Conservation (phyloP, 2,888 invertebrate species). For the Pteria penguin region DNA sequence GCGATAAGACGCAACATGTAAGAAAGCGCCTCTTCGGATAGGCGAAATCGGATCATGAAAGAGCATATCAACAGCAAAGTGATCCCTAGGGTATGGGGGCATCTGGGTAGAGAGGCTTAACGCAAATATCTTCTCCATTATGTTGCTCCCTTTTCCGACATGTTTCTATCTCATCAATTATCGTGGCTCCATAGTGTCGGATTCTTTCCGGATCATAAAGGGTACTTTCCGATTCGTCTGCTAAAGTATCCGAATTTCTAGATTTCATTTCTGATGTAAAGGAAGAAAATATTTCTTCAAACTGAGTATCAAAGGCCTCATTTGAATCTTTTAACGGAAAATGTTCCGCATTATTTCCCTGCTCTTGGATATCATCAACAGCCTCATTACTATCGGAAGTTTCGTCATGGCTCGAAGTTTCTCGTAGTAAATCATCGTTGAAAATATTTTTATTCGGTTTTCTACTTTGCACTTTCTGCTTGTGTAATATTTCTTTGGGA, state of each 20-base stretch:
- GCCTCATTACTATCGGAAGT: no score
- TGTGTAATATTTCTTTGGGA: no score
- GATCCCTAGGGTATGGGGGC: conserved; percentile 7
- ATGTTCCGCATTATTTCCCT: no score
- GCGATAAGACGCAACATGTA: no score
- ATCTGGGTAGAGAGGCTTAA: neutral
- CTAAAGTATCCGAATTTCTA: neutral
- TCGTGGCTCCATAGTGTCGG: neutral
- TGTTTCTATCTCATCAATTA: neutral
- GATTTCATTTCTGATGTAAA: neutral
- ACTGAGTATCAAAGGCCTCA: neutral
- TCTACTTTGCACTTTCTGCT: no score
- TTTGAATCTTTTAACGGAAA: no score
- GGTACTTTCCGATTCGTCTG: neutral
- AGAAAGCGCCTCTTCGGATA: no score
- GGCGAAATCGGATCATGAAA: conserved; percentile 10
- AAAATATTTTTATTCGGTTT: no score
- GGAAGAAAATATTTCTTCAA: neutral
- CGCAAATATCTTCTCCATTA: neutral
- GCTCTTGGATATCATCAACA: no score
- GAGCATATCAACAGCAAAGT: neutral
- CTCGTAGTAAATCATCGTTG: no score
- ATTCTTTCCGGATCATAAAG: neutral
- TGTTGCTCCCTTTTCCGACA: neutral
- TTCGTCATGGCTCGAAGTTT: no score